These are phyloP conservation scores for Oryzias woworae DNA, from an alignment of 2,113 vertebrate species.

Conservation along the genomic window DNA sequence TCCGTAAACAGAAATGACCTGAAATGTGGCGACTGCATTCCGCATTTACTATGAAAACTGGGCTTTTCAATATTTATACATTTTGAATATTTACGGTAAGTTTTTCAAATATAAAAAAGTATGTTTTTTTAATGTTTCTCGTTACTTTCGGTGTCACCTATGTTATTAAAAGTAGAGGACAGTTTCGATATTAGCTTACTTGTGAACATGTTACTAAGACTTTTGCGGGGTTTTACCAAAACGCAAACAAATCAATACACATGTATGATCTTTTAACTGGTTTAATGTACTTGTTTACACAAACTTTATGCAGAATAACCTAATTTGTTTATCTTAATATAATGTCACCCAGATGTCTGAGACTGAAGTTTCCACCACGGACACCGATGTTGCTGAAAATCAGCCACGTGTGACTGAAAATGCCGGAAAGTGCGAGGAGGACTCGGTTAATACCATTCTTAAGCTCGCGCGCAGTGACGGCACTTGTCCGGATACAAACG, in stretches of 20 bases:
- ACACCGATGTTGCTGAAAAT: not conserved
- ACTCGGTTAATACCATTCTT: not conserved
- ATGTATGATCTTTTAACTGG: too few species aligned
- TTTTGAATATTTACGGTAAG: conserved; percentile 29
- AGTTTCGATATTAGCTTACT: conserved; percentile 9
- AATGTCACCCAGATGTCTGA: conserved; percentile 49
- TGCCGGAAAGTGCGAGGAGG: not conserved
- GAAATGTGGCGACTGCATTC: not conserved
- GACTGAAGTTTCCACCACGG: not conserved
- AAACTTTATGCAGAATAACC: too few species aligned
- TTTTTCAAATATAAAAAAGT: not conserved
- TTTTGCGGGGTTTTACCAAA: too few species aligned
- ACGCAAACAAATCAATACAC: too few species aligned
- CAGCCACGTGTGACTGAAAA: not conserved
- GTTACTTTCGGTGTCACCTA: not conserved
- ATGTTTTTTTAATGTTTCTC: not conserved
- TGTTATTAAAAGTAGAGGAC: not conserved
- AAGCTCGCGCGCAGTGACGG: not conserved
- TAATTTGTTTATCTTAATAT: not conserved
- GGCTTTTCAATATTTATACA: not conserved
- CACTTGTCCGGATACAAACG: not conserved
- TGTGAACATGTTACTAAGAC: not conserved
- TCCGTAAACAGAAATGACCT: conserved; percentile 48
- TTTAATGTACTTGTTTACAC: too few species aligned
- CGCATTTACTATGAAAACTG: not conserved